Evolutionary conservation across 2,113 vertebrate species (phyloP).

Genomic region (Hemicordylus capensis): DNA sequence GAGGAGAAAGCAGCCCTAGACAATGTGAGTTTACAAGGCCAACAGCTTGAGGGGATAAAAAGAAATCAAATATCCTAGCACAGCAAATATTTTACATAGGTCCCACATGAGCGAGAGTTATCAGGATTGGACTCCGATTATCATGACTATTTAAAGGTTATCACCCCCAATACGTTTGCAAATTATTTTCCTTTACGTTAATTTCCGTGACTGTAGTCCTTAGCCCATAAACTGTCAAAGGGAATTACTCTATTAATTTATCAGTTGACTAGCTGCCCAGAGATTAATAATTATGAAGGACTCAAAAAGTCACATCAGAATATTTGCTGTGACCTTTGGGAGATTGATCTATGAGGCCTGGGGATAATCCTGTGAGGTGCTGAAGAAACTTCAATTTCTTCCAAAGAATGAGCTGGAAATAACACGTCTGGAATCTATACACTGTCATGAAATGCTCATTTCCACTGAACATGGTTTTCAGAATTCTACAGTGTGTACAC

Average conservation of each 20-base stretch:
- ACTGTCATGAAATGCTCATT: background rate
- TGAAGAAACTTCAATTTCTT: background rate
- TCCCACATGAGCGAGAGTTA: background rate
- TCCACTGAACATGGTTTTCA: background rate
- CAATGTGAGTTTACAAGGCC: background rate
- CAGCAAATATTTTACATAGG: background rate
- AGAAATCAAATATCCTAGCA: constrained; percentile 4
- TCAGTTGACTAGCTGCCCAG: constrained; percentile 42
- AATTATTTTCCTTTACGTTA: constrained; percentile 31
- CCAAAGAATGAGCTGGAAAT: background rate
- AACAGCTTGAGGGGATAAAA: background rate
- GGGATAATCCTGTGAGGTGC: background rate
- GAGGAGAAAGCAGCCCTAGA: background rate
- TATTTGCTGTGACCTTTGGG: constrained; percentile 56
- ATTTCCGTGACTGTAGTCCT: constrained; percentile 30
- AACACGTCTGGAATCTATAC: no score
- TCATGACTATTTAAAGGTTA: constrained; percentile 31
- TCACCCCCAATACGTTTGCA: background rate
- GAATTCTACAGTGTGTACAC: background rate
- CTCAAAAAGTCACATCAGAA: constrained; percentile 34
- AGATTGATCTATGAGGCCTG: background rate
- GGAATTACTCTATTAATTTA: constrained; percentile 34
- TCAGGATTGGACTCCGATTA: constrained; percentile 18
- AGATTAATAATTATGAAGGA: constrained; percentile 55
- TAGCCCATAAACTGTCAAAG: constrained; percentile 42